These are phyloP conservation scores for Samia ricini DNA, from an alignment of 1,140 invertebrate genomes.

Conservation along the genomic window DNA sequence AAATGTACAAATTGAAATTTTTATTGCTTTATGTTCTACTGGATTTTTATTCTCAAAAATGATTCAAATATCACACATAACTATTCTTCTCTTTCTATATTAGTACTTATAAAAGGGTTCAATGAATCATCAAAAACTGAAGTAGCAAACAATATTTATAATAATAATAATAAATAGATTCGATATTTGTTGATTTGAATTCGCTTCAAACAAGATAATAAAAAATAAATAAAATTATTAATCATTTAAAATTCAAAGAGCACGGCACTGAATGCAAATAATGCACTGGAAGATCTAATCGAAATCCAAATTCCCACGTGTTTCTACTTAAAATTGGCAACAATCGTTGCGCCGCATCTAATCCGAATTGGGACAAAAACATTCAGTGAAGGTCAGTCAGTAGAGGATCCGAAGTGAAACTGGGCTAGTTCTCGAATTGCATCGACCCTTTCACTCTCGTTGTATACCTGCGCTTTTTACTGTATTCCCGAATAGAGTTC, in stretches of 20 bases:
- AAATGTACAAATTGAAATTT: no score
- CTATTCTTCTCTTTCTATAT: no score
- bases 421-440: constrained; percentile 70
- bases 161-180: no score
- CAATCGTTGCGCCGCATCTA: constrained; percentile 58
- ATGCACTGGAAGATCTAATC: constrained; percentile 21
- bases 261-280: constrained; percentile 17
- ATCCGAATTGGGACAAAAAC: constrained; percentile 56
- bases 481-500: constrained; percentile 57
- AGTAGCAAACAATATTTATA: no score
- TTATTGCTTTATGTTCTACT: no score
- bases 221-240: constrained; percentile 36
- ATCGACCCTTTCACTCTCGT: constrained; percentile 76
- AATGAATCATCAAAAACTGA: no score
- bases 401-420: constrained; percentile 48
- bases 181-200: background rate
- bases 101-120: no score
- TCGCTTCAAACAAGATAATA: background rate
- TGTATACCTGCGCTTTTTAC: constrained; percentile 74
- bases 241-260: constrained; percentile 19
- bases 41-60: no score
- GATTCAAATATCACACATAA: no score
- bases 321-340: constrained; percentile 57
- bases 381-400: constrained; percentile 64
- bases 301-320: constrained; percentile 66